Conservation (phyloP, 2,113 vertebrate genomes). For the Bubo bubo region DNA sequence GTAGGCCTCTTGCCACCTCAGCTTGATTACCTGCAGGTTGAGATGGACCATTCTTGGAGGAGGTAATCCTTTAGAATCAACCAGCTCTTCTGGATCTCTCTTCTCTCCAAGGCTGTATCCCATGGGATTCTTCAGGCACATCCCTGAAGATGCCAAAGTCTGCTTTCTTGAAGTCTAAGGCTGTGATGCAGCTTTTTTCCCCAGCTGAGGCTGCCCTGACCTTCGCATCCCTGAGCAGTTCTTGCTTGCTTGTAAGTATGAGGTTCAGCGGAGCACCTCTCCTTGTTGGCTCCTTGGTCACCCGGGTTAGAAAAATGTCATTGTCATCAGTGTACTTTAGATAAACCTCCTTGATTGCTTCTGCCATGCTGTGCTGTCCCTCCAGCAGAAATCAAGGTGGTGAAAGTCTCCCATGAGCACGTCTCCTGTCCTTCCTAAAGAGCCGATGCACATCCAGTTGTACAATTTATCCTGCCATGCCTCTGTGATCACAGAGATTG, state of each 20-base stretch:
- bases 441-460: neutral
- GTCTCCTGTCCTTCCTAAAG: neutral
- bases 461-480: neutral
- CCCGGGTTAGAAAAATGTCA: neutral
- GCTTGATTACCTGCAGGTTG: neutral
- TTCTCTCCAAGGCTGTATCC: neutral
- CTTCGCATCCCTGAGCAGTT: neutral
- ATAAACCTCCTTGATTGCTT: neutral
- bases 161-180: neutral
- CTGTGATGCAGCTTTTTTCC: neutral
- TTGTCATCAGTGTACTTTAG: neutral
- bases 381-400: neutral
- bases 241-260: neutral
- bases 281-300: neutral
- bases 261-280: neutral
- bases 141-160: neutral
- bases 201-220: neutral
- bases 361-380: neutral
- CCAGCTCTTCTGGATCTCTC: neutral
- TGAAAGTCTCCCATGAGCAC: neutral
- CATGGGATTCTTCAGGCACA: neutral
- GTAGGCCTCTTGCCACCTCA: neutral
- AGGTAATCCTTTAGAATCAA: neutral
- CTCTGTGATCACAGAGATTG: accelerated
- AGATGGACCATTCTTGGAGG: neutral